phyloP scores from a whole-genome alignment of 2,888 invertebrate genomes.

The Rhagium mordax region DNA sequence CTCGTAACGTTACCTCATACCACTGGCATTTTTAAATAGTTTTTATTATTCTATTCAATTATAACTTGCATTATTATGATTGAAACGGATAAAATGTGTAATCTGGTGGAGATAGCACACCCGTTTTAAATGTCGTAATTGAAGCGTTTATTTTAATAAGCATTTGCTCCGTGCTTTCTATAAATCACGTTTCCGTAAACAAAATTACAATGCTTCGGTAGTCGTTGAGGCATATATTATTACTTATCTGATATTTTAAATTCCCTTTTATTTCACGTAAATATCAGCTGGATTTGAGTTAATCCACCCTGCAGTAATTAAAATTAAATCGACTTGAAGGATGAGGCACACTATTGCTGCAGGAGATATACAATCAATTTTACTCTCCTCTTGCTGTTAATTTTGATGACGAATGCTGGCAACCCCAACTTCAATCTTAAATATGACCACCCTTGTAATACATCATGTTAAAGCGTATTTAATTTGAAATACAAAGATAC shows the following conservation, averaged over 20 bases:
- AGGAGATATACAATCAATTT: neutral
- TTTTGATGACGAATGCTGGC: no score
- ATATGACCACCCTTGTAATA: no score
- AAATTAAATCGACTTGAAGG: neutral
- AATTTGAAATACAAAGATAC: no score
- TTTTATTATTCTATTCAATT: constrained; percentile 3
- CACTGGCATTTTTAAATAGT: constrained; percentile 39
- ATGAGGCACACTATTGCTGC: neutral
- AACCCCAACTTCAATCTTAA: no score
- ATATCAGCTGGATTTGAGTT: neutral
- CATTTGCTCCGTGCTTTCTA: constrained; percentile 5
- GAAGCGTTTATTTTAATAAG: constrained; percentile 17
- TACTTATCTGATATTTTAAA: neutral
- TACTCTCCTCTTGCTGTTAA: no score
- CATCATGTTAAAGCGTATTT: no score
- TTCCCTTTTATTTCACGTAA: neutral
- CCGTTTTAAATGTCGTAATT: constrained; percentile 11
- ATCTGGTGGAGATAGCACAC: neutral
- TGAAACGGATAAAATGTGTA: constrained; percentile 9
- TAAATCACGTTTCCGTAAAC: constrained; percentile 19
- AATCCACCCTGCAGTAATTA: neutral
- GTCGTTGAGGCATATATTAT: neutral
- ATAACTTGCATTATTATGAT: neutral
- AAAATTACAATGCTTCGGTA: constrained; percentile 8
- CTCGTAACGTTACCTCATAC: constrained; percentile 37